Conservation (phyloP, 2,797 vertebrate genomes). For the Hyperoplus immaculatus region DNA sequence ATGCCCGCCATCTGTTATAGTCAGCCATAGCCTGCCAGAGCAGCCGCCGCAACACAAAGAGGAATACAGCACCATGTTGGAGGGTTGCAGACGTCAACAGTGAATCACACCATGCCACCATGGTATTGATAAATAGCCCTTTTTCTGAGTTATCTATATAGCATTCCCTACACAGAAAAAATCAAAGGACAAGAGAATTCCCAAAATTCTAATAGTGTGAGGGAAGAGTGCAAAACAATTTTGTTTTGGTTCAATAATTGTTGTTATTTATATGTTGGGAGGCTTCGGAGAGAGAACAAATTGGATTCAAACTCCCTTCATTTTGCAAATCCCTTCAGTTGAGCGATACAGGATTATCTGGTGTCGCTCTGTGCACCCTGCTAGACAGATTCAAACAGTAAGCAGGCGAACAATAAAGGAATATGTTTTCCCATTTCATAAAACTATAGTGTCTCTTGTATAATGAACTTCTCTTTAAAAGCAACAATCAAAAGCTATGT, state of each 20-base stretch:
- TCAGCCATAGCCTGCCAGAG: slow-evolving; percentile 72
- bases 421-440: background rate
- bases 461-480: background rate
- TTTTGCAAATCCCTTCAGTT: slow-evolving; percentile 44
- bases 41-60: slow-evolving; percentile 56
- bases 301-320: slow-evolving; percentile 34
- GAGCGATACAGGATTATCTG: slow-evolving; percentile 36
- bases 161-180: background rate
- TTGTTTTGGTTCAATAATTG: background rate
- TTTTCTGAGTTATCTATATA: slow-evolving; percentile 23
- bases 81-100: slow-evolving; percentile 58
- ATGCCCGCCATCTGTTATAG: slow-evolving; percentile 82
- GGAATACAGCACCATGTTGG: slow-evolving; percentile 46
- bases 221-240: background rate
- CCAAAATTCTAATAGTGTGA: background rate
- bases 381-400: slow-evolving; percentile 14
- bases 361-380: slow-evolving; percentile 16
- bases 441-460: background rate
- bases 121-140: slow-evolving; percentile 45
- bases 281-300: slow-evolving; percentile 15
- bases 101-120: slow-evolving; percentile 44
- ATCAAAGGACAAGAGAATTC: background rate
- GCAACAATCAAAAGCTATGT: background rate
- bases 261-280: slow-evolving; percentile 5
- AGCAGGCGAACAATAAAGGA: background rate